These are phyloP conservation scores for Scaptomyza polygonia DNA, from an alignment of 2,888 invertebrate species.

Conservation along the genomic window DNA sequence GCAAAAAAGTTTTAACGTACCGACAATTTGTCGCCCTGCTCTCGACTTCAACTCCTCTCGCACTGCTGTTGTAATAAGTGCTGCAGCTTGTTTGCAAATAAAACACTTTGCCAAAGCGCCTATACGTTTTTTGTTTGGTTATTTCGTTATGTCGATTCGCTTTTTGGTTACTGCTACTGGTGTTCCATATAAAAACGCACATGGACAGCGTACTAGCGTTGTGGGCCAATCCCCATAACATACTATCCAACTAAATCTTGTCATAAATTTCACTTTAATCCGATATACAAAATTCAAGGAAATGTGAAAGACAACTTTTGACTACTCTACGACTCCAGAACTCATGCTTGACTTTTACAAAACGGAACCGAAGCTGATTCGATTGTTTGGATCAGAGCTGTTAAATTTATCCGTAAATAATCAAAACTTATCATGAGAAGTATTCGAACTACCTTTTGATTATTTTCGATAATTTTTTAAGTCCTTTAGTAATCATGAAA, in stretches of 20 bases:
- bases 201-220: conserved; percentile 12
- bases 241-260: conserved; percentile 56
- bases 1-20: conserved; percentile 46
- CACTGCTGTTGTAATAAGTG: conserved; percentile 17
- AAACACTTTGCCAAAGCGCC: conserved; percentile 30
- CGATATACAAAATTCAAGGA: conserved; percentile 7
- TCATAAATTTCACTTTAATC: conserved; percentile 66
- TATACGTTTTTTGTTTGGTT: conserved; percentile 17
- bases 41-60: not conserved
- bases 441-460: too few species aligned
- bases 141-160: conserved; percentile 2
- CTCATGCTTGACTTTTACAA: not conserved
- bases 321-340: not conserved
- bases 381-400: too few species aligned
- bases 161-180: conserved; percentile 51
- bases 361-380: not conserved
- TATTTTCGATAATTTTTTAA: too few species aligned
- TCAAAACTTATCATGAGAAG: too few species aligned
- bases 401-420: too few species aligned
- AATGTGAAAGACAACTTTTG: not conserved
- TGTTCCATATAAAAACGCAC: conserved; percentile 68
- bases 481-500: too few species aligned
- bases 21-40: conserved; percentile 30
- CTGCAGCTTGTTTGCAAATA: conserved; percentile 62
- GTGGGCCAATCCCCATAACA: conserved; percentile 12